phyloP scores from a whole-genome alignment of 2,113 vertebrate genomes.

The Sebastes fasciatus region DNA sequence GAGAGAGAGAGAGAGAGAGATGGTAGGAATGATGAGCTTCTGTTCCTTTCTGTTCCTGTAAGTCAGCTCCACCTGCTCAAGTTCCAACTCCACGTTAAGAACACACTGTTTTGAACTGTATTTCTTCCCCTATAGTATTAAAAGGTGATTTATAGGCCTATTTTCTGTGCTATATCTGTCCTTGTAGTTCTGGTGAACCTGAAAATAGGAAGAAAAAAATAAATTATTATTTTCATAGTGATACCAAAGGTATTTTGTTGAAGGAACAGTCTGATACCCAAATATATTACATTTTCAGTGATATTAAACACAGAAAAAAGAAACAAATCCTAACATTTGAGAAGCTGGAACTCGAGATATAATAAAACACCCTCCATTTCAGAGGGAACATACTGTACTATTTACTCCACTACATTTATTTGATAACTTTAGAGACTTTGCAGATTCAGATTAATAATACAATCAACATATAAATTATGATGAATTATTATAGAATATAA shows the following conservation, averaged over 20 bases:
- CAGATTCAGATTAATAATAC: neutral
- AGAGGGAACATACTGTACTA: neutral
- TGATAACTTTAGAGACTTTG: neutral
- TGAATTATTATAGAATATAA: neutral
- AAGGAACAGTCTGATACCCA: no score
- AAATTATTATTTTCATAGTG: no score
- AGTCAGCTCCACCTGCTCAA: constrained; percentile 38
- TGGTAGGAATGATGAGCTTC: constrained; percentile 23
- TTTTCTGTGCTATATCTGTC: neutral
- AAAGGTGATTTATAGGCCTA: neutral
- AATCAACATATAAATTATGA: neutral
- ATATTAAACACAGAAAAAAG: no score
- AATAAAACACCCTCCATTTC: no score
- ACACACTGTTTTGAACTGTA: neutral
- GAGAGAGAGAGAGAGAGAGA: neutral
- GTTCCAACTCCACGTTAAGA: constrained; percentile 16
- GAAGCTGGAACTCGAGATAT: no score
- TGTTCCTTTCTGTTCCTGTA: constrained; percentile 25
- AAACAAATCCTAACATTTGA: no score
- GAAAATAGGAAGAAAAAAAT: no score
- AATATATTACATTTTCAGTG: no score
- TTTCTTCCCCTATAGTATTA: neutral
- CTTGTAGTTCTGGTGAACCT: neutral
- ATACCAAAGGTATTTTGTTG: no score
- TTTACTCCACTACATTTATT: neutral